Conservation (phyloP, 2,888 invertebrate species). For the Trichogramma dendrolimi region DNA sequence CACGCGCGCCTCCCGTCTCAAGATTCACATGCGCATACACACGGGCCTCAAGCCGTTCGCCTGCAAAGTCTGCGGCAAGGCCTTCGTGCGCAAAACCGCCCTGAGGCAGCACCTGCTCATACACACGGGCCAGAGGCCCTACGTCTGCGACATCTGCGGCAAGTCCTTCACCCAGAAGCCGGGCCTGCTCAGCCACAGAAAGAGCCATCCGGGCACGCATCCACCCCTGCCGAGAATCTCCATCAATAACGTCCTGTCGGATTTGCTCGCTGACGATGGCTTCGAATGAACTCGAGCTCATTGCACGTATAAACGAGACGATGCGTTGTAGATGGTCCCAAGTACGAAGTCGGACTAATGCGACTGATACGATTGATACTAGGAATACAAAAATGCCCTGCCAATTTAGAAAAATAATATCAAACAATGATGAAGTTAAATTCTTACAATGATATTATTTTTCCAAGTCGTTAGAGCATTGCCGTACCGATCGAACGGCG, state of each 20-base stretch:
- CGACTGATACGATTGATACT: too few species aligned
- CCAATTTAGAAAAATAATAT: too few species aligned
- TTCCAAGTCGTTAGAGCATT: too few species aligned
- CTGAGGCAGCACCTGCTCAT: constrained; percentile 48
- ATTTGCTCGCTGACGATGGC: constrained; percentile 19
- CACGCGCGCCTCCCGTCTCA: constrained; percentile 44
- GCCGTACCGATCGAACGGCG: too few species aligned
- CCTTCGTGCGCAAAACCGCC: constrained; percentile 44
- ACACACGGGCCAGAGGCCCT: constrained; percentile 46
- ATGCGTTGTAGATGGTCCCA: too few species aligned
- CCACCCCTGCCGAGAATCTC: constrained; percentile 46
- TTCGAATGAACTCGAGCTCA: too few species aligned
- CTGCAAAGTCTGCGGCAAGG: constrained; percentile 45
- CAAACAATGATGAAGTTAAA: too few species aligned
- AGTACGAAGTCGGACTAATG: too few species aligned
- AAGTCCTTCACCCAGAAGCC: constrained; percentile 50
- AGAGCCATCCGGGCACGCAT: constrained; percentile 48
- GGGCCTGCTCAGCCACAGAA: constrained; percentile 48
- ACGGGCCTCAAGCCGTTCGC: constrained; percentile 46
- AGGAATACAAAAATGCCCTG: too few species aligned
- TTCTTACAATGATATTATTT: too few species aligned
- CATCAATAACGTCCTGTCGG: constrained; percentile 47
- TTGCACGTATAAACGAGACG: too few species aligned
- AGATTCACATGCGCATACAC: constrained; percentile 49
- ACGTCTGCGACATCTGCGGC: constrained; percentile 49